Percentiles rank a stretch among this genome's conserved stretches.
phyloP scores from a whole-genome alignment of 1,140 invertebrate genomes.

The Bombus waltoni region DNA sequence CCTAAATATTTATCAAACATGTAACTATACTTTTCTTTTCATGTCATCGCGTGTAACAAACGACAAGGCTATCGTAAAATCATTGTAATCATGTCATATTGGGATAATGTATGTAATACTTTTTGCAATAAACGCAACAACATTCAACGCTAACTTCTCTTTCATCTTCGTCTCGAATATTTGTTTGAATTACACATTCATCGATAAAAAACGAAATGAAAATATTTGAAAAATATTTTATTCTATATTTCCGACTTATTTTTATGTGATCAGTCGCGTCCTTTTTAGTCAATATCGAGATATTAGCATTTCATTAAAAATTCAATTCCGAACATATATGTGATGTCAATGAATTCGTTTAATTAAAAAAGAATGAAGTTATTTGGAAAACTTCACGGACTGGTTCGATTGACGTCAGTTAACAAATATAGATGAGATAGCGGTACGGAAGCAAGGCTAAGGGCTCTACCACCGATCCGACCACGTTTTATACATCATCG shows the following conservation, averaged over 20 bases:
- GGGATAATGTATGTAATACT: not conserved
- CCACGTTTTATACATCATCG: slow-evolving; percentile 47
- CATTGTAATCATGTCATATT: not conserved
- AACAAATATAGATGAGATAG: slow-evolving; percentile 60
- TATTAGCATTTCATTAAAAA: not conserved
- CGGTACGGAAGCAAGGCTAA: slow-evolving; percentile 69
- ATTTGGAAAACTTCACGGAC: not conserved
- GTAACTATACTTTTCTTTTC: slow-evolving; percentile 35
- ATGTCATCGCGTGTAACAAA: slow-evolving; percentile 26
- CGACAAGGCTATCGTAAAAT: not conserved
- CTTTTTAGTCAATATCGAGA: not conserved
- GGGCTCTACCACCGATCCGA: slow-evolving; percentile 13
- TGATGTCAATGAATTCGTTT: not conserved
- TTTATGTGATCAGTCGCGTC: too few relatives aligned
- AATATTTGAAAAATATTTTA: too few relatives aligned
- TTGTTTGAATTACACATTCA: not conserved
- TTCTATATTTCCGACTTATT: too few relatives aligned
- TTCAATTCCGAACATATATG: not conserved
- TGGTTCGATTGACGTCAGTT: slow-evolving; percentile 48
- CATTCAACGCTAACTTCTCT: not conserved
- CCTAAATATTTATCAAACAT: slow-evolving; percentile 72
- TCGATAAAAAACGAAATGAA: not conserved
- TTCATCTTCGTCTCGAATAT: not conserved
- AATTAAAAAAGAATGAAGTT: not conserved
- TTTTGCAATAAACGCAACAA: not conserved